These are phyloP conservation scores for Dolichotis patagonum DNA, from an alignment of 2,113 vertebrate genomes.

Conservation along the genomic window DNA sequence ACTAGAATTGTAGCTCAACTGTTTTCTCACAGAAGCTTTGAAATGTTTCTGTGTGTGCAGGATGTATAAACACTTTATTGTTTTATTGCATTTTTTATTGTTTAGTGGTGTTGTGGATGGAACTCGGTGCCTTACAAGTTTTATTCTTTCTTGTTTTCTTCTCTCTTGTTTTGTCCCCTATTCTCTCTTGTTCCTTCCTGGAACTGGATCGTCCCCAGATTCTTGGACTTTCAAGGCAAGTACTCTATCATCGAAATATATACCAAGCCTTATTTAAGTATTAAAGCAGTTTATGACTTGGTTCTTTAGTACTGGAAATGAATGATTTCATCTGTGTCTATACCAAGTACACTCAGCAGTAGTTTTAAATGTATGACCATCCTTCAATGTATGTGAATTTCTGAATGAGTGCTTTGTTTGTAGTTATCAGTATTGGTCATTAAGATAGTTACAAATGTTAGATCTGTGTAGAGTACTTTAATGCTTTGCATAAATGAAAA, in stretches of 20 bases:
- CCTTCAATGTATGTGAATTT: background rate
- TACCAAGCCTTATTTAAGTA: background rate
- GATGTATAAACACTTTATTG: background rate
- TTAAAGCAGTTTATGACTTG: conserved; percentile 10
- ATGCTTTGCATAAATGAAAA: background rate
- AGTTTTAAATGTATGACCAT: background rate
- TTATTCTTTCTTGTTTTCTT: background rate
- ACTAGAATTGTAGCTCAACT: background rate
- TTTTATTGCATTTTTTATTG: background rate
- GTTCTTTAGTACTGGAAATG: background rate
- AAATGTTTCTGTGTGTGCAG: background rate
- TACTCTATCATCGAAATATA: background rate
- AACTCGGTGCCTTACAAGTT: background rate
- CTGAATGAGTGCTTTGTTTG: background rate
- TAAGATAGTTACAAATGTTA: background rate
- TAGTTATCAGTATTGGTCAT: background rate
- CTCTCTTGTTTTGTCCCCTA: background rate
- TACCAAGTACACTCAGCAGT: background rate
- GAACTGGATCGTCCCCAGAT: background rate
- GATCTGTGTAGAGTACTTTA: background rate
- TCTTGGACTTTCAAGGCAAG: background rate
- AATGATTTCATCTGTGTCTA: background rate
- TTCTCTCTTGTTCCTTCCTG: background rate
- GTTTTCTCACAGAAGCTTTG: background rate
- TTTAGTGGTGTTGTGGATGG: background rate